Evolutionary conservation across 2,888 invertebrate species (phyloP).

Genomic region (Tetragonula carbonaria): DNA sequence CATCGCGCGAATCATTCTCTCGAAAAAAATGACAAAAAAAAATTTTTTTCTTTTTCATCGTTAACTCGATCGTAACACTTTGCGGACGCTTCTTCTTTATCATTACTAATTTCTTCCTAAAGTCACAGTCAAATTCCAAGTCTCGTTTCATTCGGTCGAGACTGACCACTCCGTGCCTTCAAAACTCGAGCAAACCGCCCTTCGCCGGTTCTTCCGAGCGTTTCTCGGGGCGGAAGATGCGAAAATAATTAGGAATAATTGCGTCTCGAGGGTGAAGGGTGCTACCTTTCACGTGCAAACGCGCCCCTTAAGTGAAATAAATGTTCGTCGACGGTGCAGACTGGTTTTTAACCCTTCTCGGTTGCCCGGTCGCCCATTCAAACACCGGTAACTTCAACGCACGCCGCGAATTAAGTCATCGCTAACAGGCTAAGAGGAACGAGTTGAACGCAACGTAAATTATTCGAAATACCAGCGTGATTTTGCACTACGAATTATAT

Average conservation of each 20-base stretch:
- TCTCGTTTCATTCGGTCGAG: not conserved
- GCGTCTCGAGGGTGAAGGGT: constrained; percentile 68
- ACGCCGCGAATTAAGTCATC: constrained; percentile 41
- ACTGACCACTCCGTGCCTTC: constrained; percentile 16
- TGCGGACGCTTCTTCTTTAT: too few relatives aligned
- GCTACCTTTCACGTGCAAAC: constrained; percentile 57
- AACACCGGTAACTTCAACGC: constrained; percentile 36
- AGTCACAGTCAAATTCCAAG: not conserved
- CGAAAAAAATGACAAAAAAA: too few relatives aligned
- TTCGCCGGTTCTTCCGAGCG: not conserved
- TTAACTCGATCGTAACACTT: too few relatives aligned
- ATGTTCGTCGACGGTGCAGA: constrained; percentile 55
- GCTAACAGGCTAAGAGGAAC: not conserved
- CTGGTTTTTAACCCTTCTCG: constrained; percentile 30
- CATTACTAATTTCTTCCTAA: not conserved
- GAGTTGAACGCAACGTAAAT: constrained; percentile 1
- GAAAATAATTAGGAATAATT: constrained; percentile 71
- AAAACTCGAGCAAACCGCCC: constrained; percentile 38
- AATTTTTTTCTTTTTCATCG: too few relatives aligned
- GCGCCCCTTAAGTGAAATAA: constrained; percentile 66
- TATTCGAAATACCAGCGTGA: constrained; percentile 18
- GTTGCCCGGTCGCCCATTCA: constrained; percentile 34
- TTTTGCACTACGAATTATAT: not conserved
- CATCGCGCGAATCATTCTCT: too few relatives aligned
- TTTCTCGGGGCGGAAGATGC: constrained; percentile 38